A percentile compares a stretch with the other conserved stretches of the same genome.
phyloP scores from a whole-genome alignment of 2,888 invertebrate genomes.

The Ophion ellenae region DNA sequence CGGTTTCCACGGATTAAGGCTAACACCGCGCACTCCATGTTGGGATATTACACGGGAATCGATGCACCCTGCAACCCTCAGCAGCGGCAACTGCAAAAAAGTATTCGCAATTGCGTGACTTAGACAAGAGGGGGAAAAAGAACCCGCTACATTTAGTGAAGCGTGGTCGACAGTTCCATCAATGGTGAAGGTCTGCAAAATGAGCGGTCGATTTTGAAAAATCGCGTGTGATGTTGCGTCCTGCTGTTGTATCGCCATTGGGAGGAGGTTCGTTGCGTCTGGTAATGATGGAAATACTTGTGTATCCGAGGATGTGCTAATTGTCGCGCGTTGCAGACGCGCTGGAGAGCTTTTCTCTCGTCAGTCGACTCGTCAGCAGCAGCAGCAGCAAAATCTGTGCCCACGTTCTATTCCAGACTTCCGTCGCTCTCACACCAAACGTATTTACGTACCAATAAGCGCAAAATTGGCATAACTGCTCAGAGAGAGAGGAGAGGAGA shows the following conservation, averaged over 20 bases:
- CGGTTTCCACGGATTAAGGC: conserved; percentile 46
- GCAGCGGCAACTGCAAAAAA: neutral
- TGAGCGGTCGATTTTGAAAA: neutral
- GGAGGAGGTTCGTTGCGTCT: neutral
- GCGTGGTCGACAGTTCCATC: neutral
- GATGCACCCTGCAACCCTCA: neutral
- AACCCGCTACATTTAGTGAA: neutral
- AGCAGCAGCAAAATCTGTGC: conserved; percentile 41
- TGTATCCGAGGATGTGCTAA: conserved; percentile 36
- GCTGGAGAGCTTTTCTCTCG: conserved; percentile 54
- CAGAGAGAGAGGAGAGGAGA: conserved; percentile 65
- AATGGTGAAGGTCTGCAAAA: neutral
- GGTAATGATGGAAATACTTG: conserved; percentile 23
- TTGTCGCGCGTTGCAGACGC: conserved; percentile 48
- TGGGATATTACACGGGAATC: neutral
- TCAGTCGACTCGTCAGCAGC: conserved; percentile 53
- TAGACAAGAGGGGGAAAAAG: neutral
- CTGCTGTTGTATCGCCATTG: neutral
- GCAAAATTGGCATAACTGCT: conserved; percentile 81
- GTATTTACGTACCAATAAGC: conserved; percentile 83
- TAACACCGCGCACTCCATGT: conserved; percentile 16
- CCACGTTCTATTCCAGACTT: conserved; percentile 39
- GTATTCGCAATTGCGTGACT: neutral
- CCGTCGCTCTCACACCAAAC: conserved; percentile 66
- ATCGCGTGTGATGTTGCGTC: neutral